Conservation (phyloP, 2,113 vertebrate species). For the Rissa tridactyla region DNA sequence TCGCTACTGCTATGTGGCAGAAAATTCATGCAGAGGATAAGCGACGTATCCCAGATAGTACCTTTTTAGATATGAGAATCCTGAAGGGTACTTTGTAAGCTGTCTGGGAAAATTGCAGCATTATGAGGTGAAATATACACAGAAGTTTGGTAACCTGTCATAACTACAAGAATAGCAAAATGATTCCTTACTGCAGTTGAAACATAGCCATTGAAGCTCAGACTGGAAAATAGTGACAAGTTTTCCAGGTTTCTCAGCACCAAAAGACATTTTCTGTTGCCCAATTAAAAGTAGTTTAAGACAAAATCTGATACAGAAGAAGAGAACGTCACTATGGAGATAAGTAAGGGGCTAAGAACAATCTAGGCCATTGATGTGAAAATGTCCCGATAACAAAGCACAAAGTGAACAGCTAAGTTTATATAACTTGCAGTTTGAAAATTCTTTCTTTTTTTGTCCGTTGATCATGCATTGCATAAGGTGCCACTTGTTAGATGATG, state of each 20-base stretch:
- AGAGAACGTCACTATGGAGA: not conserved
- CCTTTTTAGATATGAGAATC: not conserved
- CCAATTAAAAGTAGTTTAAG: not conserved
- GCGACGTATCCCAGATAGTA: not conserved
- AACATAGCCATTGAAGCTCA: not conserved
- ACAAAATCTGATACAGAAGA: not conserved
- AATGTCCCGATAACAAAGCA: not conserved
- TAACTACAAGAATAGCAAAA: not conserved
- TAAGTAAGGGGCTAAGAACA: not conserved
- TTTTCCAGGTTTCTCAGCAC: not conserved
- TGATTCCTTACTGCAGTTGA: not conserved
- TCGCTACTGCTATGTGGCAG: not conserved
- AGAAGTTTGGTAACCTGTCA: not conserved
- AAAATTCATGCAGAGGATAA: not conserved
- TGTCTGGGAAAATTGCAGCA: not conserved
- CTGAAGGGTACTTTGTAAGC: not conserved
- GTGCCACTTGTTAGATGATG: not conserved
- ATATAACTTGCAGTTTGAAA: not conserved
- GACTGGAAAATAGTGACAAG: not conserved
- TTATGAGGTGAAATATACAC: not conserved
- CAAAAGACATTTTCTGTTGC: not conserved
- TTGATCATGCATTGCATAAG: not conserved
- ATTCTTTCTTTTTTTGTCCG: not conserved
- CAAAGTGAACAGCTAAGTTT: not conserved
- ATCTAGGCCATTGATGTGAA: not conserved